Evolutionary conservation across 2,888 invertebrate species (phyloP).

Genomic region (Patella depressa): DNA sequence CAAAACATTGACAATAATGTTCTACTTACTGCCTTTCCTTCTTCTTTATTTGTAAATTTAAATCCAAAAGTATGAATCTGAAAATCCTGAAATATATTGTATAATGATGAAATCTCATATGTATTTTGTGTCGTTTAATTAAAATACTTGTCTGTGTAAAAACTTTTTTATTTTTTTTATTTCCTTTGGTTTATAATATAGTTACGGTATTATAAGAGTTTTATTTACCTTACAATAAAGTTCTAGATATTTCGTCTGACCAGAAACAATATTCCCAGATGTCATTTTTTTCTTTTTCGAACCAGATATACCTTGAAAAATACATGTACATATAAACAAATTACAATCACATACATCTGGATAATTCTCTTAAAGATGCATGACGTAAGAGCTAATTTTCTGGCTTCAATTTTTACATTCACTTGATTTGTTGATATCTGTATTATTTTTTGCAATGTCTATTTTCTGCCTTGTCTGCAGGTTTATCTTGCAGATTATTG

Average conservation of each 20-base stretch:
- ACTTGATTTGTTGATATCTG: no score
- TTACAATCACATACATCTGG: no score
- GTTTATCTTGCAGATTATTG: no score
- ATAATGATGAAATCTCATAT: conserved; percentile 17
- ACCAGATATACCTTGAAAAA: conserved; percentile 64
- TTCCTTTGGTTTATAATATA: not conserved
- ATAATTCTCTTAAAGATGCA: no score
- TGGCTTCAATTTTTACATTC: no score
- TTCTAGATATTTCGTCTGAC: conserved; percentile 83
- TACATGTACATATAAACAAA: no score
- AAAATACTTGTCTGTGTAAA: not conserved
- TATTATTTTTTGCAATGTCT: no score
- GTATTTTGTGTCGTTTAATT: not conserved
- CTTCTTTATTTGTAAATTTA: conserved; percentile 84
- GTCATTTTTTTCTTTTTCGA: conserved; percentile 79
- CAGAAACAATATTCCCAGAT: conserved; percentile 79
- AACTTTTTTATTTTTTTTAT: not conserved
- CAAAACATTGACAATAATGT: not conserved
- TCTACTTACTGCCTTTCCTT: conserved; percentile 80
- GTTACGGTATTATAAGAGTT: not conserved
- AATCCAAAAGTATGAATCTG: conserved; percentile 89
- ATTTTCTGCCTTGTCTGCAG: no score
- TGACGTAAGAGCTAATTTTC: no score
- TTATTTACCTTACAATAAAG: conserved; percentile 83
- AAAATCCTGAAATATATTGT: conserved; percentile 80